A percentile compares a stretch with the other conserved stretches of the same genome.
Evolutionary conservation across 2,888 invertebrate species (phyloP).

Genomic region (Cheilosia variabilis): DNA sequence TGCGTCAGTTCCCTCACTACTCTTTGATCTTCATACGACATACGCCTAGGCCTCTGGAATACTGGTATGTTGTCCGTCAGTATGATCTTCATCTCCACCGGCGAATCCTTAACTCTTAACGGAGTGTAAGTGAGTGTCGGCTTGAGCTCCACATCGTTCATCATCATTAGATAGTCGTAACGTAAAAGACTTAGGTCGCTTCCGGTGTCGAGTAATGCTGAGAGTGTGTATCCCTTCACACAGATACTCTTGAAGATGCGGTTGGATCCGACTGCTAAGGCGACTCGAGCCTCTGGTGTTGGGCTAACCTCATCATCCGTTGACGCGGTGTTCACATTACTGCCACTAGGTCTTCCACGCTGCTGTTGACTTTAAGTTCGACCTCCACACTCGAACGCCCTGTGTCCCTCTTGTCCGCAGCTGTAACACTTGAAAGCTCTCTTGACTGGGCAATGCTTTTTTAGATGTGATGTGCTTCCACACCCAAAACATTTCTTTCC

Average conservation of each 20-base stretch:
- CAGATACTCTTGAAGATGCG: too few species aligned
- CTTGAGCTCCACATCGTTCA: too few species aligned
- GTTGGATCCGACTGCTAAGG: background rate
- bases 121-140: too few species aligned
- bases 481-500: conserved; percentile 7
- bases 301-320: conserved; percentile 8
- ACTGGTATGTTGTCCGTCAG: conserved; percentile 19
- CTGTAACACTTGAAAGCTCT: background rate
- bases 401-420: conserved; percentile 5
- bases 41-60: conserved; percentile 28
- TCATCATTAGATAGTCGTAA: too few species aligned
- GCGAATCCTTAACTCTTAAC: conserved; percentile 2
- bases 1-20: too few species aligned
- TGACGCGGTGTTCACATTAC: background rate
- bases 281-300: conserved; percentile 10
- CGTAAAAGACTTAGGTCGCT: too few species aligned
- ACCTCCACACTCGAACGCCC: background rate
- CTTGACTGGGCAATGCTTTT: background rate
- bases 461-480: background rate
- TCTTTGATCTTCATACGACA: too few species aligned
- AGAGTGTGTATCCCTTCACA: too few species aligned
- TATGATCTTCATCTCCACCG: conserved; percentile 22
- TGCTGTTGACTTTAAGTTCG: background rate
- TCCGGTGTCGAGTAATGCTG: too few species aligned
- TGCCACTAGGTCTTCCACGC: background rate